Evolutionary conservation across 64 coral and sea anemone species (phyloP), one percentile per base, ranked within the genome.

Genomic region (Montipora capricornis): DNA sequence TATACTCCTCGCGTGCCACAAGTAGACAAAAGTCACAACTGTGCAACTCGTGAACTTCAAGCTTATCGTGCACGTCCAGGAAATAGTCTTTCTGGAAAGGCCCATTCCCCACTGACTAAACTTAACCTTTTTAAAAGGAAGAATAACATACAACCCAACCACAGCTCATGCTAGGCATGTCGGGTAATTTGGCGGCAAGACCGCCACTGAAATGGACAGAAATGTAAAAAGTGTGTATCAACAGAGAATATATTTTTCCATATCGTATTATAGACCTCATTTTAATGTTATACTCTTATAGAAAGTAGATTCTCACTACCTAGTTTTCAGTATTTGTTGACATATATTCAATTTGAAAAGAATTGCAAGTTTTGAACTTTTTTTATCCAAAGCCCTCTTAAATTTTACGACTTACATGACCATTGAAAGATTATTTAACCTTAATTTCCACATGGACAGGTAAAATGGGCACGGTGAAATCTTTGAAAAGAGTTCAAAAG

Each of bases 241-340:
- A 86, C 17, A 86, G 82, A 86, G 82, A 86, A 71, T 86, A 86
- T 86, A 86, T 86, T 86, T 86, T 86, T 86, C 82, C 82, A 86
- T 86, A 86, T 69, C 47, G 20, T 22, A 50, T 84, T 82, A 82
- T 68, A 67, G 67, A 84, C 59, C 59, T 17, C 24, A 16, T 85
- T n/a, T 71, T 71, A 86, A 73, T 71, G 37, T 37, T 37, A 37
- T 37, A 37, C 37, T 37, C 37, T 37, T 37, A 37, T 5, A 66
- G 66, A 45, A 47, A 44, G 24, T 20, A 68, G 19, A 68, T 68
- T 45, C 19, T 13, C 29, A 46, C 15, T 3, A 3, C 49, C 5
- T 68, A 45, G 12, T 29, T 29, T 68, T 44, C 29, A 47, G 9
- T 37, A 37, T 37, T 37, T 37, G 37, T 37, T 47, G 15, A 67